Base-by-base conservation (phyloP, 2,888 invertebrate genomes). In the Lamproptera curius region DNA sequence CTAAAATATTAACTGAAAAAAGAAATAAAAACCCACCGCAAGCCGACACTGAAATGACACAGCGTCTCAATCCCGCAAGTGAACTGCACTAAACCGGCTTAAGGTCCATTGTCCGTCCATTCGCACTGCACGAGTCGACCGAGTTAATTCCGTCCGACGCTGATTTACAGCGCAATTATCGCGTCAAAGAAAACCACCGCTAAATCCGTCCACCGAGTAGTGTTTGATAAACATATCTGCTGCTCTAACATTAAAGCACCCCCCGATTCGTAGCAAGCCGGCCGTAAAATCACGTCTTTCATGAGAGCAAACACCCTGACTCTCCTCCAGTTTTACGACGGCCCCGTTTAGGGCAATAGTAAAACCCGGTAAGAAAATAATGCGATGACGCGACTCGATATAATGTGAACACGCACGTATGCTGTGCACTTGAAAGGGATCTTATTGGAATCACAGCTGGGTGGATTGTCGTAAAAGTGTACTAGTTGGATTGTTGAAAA, bases 141-240 rank as follows among this genome's bases (percentile, higher is more conserved):
- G 47, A 62, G 68, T 67, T 67, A 70, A 68, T 65, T 65, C 52
- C 36, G 62, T 62, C 58, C 61, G 14, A 41, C 60, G 46, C 62
- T 66, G 66, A 73, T 73, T 71, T 70, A 72, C 66, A 54, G 63
- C 42, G 62, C 70, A 70, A 72, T 72, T 72, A 69, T 58, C 50
- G 55, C 64, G 65, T 69, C 71, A 70, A 67, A 67, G 60, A 63
- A 54, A 59, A 62, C 64, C 62, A 59, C 61, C 51, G 58, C 67
- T 67, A 67, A 68, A 69, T 70, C 67, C 58, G 67, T 56, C 56
- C 57, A 33, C 50, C 26, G 14, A 40, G 37, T 16, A 6, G 20
- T 20, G 39, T 40, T 26, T 35, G 43, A 49, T 43, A 39, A 43
- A 40, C 43, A 43, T 23, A 43, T 43, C 43, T 49, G 39, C 17